These are phyloP conservation scores for Ochropleura plecta DNA, from an alignment of 2,888 invertebrate genomes.

Conservation along the genomic window DNA sequence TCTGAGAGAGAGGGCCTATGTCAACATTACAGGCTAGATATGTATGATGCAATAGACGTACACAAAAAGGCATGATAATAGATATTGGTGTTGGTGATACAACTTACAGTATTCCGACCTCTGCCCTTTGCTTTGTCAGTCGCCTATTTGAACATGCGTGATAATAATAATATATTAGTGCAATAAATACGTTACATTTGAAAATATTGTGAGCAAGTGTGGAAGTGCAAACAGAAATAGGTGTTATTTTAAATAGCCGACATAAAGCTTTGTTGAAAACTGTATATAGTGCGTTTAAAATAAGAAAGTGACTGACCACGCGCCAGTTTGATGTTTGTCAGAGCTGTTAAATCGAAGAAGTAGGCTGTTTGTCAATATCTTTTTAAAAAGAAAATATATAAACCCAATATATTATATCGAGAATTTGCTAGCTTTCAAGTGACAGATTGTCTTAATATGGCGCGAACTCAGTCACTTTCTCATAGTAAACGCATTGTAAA, in stretches of 20 bases:
- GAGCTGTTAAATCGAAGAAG: too few relatives aligned
- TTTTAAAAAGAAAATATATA: too few relatives aligned
- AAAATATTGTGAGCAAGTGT: conserved; percentile 9
- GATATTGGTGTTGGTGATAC: conserved; percentile 13
- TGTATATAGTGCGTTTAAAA: not conserved
- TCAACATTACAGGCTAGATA: too few relatives aligned
- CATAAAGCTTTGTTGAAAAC: not conserved
- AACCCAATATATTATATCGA: too few relatives aligned
- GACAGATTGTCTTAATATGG: too few relatives aligned
- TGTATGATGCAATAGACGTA: conserved; percentile 11
- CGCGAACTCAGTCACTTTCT: too few relatives aligned
- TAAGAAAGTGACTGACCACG: too few relatives aligned
- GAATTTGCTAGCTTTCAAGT: too few relatives aligned
- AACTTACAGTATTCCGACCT: conserved; percentile 49
- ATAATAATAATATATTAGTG: conserved; percentile 45
- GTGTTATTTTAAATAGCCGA: conserved; percentile 11
- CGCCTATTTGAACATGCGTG: conserved; percentile 54
- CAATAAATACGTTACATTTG: conserved; percentile 11
- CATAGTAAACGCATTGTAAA: not conserved
- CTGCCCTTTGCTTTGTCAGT: conserved; percentile 35
- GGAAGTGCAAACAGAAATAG: conserved; percentile 14
- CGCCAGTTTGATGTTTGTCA: too few relatives aligned
- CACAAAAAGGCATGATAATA: conserved; percentile 28
- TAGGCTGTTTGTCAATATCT: too few relatives aligned
- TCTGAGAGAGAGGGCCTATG: not conserved